Evolutionary conservation across 2,888 invertebrate species (phyloP), one percentile per base, ranked within the genome.

Genomic region (Drosophila rubida): DNA sequence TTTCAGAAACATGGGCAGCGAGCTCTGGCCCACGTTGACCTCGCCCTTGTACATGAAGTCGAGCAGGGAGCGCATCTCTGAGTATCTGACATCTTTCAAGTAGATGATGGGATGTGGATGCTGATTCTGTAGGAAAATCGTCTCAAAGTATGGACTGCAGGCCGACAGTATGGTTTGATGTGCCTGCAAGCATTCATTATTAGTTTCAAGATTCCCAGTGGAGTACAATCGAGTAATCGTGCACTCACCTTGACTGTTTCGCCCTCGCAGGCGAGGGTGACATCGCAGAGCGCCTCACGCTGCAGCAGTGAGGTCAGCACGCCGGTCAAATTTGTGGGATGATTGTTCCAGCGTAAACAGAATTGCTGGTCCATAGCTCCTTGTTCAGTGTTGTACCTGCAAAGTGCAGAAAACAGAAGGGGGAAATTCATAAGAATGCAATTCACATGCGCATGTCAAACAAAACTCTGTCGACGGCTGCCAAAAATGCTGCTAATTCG

Each of bases 291-390:
- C 87, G 96, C 96, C 93, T 97, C 97, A 92, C 97, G 94, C 92
- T 96, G 95, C 90, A 97, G 93, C 91, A 97, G 94, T 92, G 96
- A 96, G 91, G 96, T 96, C 90, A 97, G 94, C 91, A 97, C 97
- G 93, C 97, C 97, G 91, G 97, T 97, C 93, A 97, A 94, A 93
- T 97, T 97, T 93, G 94, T 95, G 91, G 96, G 96, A 94, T 97
- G 97, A 94, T 97, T 97, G 94, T 97, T 97, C 97, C 97, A 97
- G 94, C 97, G 96, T 92, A 97, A 95, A 93, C 97, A 97, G 94
- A 97, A 97, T 94, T 97, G 97, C 91, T 93, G 93, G 91, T 93
- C 93, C 92, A 93, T 94, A 95, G 96, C 92, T 91, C 92, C 92
- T 92, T 92, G 92, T 91, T 92, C 92, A 91, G 92, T 91, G 90